Conservation (phyloP, 2,113 vertebrate genomes). For the Archocentrus centrarchus region DNA sequence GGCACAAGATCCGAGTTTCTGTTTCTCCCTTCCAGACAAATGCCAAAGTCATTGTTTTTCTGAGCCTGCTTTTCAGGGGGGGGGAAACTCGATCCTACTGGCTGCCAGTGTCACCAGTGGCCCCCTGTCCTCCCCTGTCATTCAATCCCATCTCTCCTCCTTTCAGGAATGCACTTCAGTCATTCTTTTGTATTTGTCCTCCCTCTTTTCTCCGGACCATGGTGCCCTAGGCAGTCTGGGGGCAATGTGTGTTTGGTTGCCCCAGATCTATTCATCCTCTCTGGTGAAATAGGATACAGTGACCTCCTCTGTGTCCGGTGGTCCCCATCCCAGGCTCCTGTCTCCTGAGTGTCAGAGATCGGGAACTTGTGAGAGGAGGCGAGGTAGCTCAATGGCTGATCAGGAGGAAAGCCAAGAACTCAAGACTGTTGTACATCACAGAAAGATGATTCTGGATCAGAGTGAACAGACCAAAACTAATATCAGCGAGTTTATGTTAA, state of each 20-base stretch:
- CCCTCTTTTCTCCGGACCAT: constrained; percentile 56
- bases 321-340: constrained; percentile 64
- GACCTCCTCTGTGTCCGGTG: constrained; percentile 73
- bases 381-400: constrained; percentile 33
- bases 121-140: constrained; percentile 74
- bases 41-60: constrained; percentile 78
- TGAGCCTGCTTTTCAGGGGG: constrained; percentile 59
- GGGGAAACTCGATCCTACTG: constrained; percentile 73
- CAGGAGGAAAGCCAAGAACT: constrained; percentile 38
- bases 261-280: constrained; percentile 70
- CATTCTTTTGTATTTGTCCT: constrained; percentile 65
- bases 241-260: constrained; percentile 59
- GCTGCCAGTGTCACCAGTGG: constrained; percentile 74
- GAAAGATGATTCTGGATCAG: constrained; percentile 42
- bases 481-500: constrained; percentile 28
- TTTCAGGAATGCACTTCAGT: constrained; percentile 80
- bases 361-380: constrained; percentile 27
- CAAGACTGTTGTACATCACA: constrained; percentile 17
- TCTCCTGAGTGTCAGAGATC: constrained; percentile 72
- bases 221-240: constrained; percentile 67
- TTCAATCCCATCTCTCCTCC: constrained; percentile 75
- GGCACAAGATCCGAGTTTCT: constrained; percentile 58
- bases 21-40: constrained; percentile 74
- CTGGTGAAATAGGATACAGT: constrained; percentile 70
- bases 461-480: constrained; percentile 35